Conservation (phyloP, 2,113 vertebrate genomes). For the Daboia siamensis region DNA sequence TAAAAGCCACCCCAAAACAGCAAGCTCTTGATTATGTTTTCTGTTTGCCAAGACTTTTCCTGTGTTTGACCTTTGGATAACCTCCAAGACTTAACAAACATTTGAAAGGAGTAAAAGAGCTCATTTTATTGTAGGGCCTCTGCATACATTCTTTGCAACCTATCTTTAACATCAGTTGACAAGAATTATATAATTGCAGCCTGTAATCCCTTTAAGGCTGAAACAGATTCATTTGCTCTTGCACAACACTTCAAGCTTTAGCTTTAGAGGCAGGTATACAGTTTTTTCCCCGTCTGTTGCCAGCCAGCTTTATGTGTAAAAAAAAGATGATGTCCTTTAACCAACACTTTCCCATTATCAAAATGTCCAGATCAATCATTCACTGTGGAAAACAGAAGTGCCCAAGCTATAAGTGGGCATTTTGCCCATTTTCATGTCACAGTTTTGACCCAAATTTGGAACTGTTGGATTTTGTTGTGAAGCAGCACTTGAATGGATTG, state of each 20-base stretch:
- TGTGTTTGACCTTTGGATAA: conserved; percentile 78
- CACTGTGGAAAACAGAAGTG: conserved; percentile 33
- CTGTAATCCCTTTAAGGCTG: conserved; percentile 83
- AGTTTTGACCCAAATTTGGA: conserved; percentile 42
- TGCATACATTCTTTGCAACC: conserved; percentile 78
- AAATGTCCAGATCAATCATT: conserved; percentile 21
- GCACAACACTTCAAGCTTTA: conserved; percentile 80
- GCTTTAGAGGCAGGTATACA: conserved; percentile 52
- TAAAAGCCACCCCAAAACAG: conserved; percentile 19
- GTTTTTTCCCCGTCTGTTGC: conserved; percentile 6
- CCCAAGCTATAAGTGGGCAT: background rate
- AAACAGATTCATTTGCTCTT: conserved; percentile 79
- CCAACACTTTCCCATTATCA: conserved; percentile 29
- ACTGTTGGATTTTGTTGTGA: background rate
- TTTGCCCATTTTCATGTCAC: conserved; percentile 40
- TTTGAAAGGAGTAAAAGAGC: conserved; percentile 79
- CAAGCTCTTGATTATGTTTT: conserved; percentile 74
- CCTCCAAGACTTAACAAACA: conserved; percentile 73
- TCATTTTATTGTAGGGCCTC: conserved; percentile 75
- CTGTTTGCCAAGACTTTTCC: conserved; percentile 79
- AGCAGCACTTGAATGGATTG: background rate
- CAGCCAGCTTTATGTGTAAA: conserved; percentile 52
- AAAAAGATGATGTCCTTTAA: conserved; percentile 49
- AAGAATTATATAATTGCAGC: conserved; percentile 94
- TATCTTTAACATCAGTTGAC: conserved; percentile 86